Evolutionary conservation across 2,797 vertebrate species (phyloP).

Genomic region (Cyclura pinguis): DNA sequence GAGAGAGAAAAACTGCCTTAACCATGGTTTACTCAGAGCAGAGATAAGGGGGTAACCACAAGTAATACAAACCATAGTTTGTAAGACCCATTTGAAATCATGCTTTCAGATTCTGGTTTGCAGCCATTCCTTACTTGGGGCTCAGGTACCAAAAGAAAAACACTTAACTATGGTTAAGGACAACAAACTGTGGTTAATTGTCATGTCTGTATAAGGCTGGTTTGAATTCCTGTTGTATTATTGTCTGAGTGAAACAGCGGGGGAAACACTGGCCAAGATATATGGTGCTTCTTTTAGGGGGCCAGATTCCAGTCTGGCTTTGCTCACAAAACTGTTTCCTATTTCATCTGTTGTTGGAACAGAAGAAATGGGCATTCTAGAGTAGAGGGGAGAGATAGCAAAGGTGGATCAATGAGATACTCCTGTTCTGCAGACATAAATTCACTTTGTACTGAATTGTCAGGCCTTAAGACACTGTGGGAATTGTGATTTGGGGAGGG

Average conservation of each 20-base stretch:
- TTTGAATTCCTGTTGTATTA: neutral
- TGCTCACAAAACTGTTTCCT: neutral
- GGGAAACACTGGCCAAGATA: neutral
- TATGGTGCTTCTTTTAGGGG: neutral
- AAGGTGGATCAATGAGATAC: neutral
- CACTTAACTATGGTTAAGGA: neutral
- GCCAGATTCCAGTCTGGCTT: neutral
- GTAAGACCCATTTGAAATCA: neutral
- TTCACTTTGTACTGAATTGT: neutral
- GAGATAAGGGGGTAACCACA: neutral
- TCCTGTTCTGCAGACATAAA: neutral
- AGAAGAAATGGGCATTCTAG: neutral
- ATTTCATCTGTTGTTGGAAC: neutral
- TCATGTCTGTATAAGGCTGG: neutral
- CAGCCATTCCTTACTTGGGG: neutral
- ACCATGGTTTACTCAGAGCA: neutral
- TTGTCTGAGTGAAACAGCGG: neutral
- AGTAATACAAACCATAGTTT: constrained; percentile 4
- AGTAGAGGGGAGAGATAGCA: neutral
- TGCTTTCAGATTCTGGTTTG: constrained; percentile 22
- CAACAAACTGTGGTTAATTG: constrained; percentile 2
- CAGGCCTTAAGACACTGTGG: neutral
- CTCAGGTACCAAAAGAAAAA: neutral
- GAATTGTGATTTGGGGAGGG: neutral
- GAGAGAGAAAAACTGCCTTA: constrained; percentile 3